Evolutionary conservation across 2,113 vertebrate species (phyloP).

Genomic region (Typhlomys cinereus): DNA sequence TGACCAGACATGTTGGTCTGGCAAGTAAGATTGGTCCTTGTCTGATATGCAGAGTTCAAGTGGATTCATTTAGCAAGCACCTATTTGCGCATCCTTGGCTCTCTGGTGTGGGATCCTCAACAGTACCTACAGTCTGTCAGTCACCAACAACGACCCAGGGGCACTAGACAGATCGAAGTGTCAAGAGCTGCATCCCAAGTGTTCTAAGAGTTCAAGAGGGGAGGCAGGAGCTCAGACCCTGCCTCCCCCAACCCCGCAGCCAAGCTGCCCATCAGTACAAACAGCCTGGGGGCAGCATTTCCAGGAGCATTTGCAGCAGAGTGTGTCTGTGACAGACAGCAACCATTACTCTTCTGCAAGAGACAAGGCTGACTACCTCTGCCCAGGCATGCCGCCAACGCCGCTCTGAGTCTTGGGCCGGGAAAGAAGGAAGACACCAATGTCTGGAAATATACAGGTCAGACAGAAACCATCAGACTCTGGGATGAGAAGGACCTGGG

Average conservation of each 20-base stretch:
- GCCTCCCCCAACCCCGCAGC: not conserved
- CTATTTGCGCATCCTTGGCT: not conserved
- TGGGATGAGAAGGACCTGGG: not conserved
- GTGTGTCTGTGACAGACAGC: conserved; percentile 11
- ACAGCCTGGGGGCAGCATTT: not conserved
- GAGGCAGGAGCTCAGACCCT: not conserved
- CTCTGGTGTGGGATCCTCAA: not conserved
- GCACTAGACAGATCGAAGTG: not conserved
- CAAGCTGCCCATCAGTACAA: not conserved
- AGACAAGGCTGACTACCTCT: not conserved
- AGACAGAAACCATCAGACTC: not conserved
- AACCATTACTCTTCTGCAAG: conserved; percentile 47
- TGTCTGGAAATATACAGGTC: not conserved
- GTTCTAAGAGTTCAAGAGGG: not conserved
- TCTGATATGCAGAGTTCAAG: not conserved
- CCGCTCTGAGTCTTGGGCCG: not conserved
- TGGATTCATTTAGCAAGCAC: not conserved
- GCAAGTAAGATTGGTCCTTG: not conserved
- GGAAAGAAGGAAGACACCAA: not conserved
- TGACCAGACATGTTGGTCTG: no score
- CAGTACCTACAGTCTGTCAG: not conserved
- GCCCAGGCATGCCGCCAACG: not conserved
- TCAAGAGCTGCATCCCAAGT: not conserved
- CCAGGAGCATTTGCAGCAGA: conserved; percentile 31
- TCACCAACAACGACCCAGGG: not conserved